These are phyloP conservation scores for Folsomia manolachei DNA, from an alignment of 2,888 invertebrate genomes.

Conservation along the genomic window DNA sequence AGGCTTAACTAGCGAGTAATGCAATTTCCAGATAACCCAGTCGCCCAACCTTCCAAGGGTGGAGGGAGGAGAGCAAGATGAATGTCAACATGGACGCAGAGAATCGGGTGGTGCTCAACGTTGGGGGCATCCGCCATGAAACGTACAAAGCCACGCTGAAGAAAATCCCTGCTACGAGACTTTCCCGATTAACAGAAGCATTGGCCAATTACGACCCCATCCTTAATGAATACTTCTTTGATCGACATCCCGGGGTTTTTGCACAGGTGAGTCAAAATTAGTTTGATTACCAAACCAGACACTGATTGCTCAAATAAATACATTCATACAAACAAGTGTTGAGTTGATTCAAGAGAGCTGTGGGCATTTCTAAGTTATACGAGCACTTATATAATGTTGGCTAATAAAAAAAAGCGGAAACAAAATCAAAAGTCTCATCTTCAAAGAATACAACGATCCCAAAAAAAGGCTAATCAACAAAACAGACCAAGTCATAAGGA, in stretches of 20 bases:
- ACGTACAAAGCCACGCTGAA: constrained; percentile 93
- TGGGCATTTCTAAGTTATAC: background rate
- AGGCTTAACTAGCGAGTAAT: no score
- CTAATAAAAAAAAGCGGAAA: background rate
- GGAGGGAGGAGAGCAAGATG: constrained; percentile 60
- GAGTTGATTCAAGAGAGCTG: no score
- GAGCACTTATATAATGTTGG: background rate
- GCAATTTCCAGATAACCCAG: no score
- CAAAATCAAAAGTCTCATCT: background rate
- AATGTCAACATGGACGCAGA: constrained; percentile 95
- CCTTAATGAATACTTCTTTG: constrained; percentile 99
- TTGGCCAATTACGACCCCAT: constrained; percentile 98
- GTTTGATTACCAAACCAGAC: background rate
- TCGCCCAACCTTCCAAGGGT: background rate
- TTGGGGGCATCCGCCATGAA: constrained; percentile 90
- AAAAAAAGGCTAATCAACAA: background rate
- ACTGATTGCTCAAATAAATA: no score
- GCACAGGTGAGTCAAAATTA: constrained; percentile 72
- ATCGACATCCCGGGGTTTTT: constrained; percentile 93
- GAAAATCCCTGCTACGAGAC: constrained; percentile 93
- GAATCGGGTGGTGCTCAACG: constrained; percentile 97
- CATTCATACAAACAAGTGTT: no score
- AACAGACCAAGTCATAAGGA: background rate
- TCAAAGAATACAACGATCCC: background rate
- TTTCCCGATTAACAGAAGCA: constrained; percentile 92